Evolutionary conservation across 2,113 vertebrate genomes (phyloP).

Genomic region (Sinocyclocheilus anshuiensis): DNA sequence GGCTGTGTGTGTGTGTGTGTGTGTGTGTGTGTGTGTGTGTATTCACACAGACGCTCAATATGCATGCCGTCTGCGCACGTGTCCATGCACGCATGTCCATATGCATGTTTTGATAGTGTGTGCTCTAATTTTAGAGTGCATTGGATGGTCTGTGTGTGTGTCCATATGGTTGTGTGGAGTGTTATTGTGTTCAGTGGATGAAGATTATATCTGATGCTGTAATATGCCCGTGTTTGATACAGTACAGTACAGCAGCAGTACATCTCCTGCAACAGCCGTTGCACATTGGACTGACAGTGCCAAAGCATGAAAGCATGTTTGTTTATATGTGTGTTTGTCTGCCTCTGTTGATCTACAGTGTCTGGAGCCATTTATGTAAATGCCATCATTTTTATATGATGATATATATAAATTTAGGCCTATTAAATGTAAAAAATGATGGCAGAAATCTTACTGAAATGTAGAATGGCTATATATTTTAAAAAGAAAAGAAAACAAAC

Average conservation of each 20-base stretch:
- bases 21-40: conserved; percentile 54
- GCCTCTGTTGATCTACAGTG: no score
- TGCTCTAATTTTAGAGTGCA: conserved; percentile 41
- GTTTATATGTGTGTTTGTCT: no score
- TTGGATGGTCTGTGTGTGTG: conserved; percentile 23
- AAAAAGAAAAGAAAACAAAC: no score
- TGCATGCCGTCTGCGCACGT: conserved; percentile 28
- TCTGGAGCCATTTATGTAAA: no score
- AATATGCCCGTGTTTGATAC: conserved; percentile 44
- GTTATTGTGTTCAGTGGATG: conserved; percentile 62
- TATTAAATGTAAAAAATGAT: no score
- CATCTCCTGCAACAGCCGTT: background rate
- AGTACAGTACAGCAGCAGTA: background rate
- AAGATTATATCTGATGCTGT: conserved; percentile 71
- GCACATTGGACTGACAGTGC: conserved; percentile 49
- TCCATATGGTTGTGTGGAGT: conserved; percentile 4
- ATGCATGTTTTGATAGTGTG: conserved; percentile 58
- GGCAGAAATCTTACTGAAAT: no score
- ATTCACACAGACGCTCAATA: conserved; percentile 47
- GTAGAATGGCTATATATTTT: no score
- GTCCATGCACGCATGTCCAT: conserved; percentile 42
- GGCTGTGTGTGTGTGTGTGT: conserved; percentile 64
- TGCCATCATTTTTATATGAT: no score
- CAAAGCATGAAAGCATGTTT: conserved; percentile 29
- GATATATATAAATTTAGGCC: no score